Evolutionary conservation across 2,888 invertebrate genomes (phyloP).

Genomic region (Apamea monoglypha): DNA sequence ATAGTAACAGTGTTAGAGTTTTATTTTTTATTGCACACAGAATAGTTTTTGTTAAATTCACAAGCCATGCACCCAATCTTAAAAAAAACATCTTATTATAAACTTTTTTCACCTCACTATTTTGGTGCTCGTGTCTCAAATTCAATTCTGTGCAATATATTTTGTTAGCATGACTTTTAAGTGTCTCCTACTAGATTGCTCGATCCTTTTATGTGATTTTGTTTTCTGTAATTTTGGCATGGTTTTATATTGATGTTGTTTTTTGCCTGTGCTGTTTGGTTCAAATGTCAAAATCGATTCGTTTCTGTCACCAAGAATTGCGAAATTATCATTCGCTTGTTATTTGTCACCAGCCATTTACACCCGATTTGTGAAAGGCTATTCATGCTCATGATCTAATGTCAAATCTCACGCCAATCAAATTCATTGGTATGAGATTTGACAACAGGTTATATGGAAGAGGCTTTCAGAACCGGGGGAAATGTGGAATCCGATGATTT

Average conservation of each 20-base stretch:
- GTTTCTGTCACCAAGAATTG: neutral
- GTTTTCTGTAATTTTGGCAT: slow-evolving; percentile 80
- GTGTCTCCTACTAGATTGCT: slow-evolving; percentile 85
- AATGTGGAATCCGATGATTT: slow-evolving; percentile 7
- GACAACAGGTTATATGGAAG: neutral
- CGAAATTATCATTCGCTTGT: neutral
- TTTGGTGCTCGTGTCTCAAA: slow-evolving; percentile 48
- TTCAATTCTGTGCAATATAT: slow-evolving; percentile 67
- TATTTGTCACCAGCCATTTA: neutral
- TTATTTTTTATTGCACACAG: slow-evolving; percentile 64
- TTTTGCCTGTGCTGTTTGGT: slow-evolving; percentile 80
- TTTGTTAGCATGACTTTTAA: slow-evolving; percentile 83
- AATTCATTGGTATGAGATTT: neutral
- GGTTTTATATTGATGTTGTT: slow-evolving; percentile 84
- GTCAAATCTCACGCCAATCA: neutral
- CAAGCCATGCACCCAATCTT: slow-evolving; percentile 6
- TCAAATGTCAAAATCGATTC: slow-evolving; percentile 62
- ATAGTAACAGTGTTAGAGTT: slow-evolving; percentile 82
- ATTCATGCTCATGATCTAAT: neutral
- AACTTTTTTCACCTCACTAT: neutral
- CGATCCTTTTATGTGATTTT: slow-evolving; percentile 80
- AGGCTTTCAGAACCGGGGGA: neutral
- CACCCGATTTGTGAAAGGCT: neutral
- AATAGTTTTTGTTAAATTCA: slow-evolving; percentile 62
- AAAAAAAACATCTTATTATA: neutral